phyloP scores from a whole-genome alignment of 92 coral and sea anemone genomes.

The Heteractis magnifica region DNA sequence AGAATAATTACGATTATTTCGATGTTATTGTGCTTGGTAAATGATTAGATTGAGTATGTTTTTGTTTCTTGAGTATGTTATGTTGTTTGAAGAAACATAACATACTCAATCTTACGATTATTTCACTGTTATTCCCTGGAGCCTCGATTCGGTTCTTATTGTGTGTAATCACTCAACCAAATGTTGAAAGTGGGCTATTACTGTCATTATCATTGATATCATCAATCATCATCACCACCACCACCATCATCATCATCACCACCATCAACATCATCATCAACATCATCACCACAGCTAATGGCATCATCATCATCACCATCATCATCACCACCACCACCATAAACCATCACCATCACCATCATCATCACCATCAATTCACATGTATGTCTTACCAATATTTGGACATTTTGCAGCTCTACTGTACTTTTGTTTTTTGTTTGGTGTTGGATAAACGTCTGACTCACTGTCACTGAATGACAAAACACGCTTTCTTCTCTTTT shows the following conservation, averaged over 20 bases:
- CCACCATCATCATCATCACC: not conserved
- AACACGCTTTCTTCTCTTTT: slow-evolving; percentile 26
- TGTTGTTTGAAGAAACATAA: too few species aligned
- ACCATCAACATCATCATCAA: not conserved
- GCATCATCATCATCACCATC: too few species aligned
- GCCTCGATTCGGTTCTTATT: too few species aligned
- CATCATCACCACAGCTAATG: not conserved
- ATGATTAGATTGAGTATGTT: too few species aligned
- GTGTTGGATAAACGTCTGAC: slow-evolving; percentile 24
- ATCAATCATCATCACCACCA: not conserved
- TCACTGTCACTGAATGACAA: slow-evolving; percentile 16
- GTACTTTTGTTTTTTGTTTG: slow-evolving; percentile 20
- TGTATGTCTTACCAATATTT: not conserved
- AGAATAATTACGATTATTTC: too few species aligned
- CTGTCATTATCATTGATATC: not conserved
- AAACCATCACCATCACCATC: not conserved
- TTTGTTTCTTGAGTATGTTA: too few species aligned
- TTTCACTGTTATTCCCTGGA: too few species aligned
- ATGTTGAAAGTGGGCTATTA: too few species aligned
- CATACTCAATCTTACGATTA: too few species aligned
- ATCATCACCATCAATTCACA: not conserved
- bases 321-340: not conserved
- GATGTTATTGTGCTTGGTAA: too few species aligned
- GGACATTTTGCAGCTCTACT: not conserved
- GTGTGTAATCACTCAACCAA: too few species aligned